These are phyloP conservation scores for Hyles euphorbiae DNA, from an alignment of 1,140 invertebrate species.

Conservation along the genomic window DNA sequence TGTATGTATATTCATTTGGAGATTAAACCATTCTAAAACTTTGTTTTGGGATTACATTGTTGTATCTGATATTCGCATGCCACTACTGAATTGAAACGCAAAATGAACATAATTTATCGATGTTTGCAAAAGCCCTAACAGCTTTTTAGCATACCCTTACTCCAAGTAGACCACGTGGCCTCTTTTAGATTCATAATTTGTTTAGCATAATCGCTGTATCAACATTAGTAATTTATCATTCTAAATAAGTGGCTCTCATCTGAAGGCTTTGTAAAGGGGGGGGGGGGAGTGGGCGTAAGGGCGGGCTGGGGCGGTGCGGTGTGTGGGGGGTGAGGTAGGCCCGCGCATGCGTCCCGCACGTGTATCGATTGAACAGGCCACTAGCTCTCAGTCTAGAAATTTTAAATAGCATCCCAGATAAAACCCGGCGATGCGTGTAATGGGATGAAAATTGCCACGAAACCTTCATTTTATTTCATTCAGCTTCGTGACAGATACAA, in stretches of 20 bases:
- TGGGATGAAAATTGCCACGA: no score
- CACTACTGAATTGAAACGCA: no score
- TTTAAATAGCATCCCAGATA: slow-evolving; percentile 6
- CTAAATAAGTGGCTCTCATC: background rate
- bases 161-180: background rate
- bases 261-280: slow-evolving; percentile 12
- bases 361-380: slow-evolving; percentile 1
- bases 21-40: no score
- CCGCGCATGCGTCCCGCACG: slow-evolving; percentile 27
- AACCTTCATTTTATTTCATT: no score
- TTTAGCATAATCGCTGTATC: slow-evolving; percentile 8
- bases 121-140: no score
- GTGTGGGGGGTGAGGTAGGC: slow-evolving; percentile 1
- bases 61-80: no score
- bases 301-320: slow-evolving; percentile 14
- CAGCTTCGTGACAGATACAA: no score
- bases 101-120: no score
- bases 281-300: slow-evolving; percentile 17
- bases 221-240: slow-evolving; percentile 6
- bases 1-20: no score
- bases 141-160: background rate
- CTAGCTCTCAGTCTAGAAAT: background rate
- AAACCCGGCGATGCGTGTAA: background rate
- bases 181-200: slow-evolving; percentile 5
- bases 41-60: no score